Percentiles rank a stretch among this genome's conserved stretches.
Conservation (phyloP, 1,140 invertebrate genomes). For the Aradophagus sp. region DNA sequence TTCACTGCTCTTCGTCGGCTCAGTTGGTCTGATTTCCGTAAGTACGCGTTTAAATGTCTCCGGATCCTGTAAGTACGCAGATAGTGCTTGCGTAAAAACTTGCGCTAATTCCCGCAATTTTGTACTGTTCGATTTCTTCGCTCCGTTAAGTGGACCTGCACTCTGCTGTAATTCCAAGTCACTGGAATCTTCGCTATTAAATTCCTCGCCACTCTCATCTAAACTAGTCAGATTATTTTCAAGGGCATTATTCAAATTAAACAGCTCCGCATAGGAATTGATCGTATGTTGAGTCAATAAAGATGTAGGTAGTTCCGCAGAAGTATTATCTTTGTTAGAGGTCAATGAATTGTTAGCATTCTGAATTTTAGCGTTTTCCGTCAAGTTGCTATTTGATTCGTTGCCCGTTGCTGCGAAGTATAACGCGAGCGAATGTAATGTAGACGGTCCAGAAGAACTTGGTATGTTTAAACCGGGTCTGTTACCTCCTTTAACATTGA, state of each 20-base stretch:
- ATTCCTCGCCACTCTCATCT: slow-evolving; percentile 66
- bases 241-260: slow-evolving; percentile 70
- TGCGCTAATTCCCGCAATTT: slow-evolving; percentile 85
- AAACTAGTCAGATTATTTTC: slow-evolving; percentile 67
- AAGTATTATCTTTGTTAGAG: slow-evolving; percentile 43
- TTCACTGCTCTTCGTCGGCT: slow-evolving; percentile 77
- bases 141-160: slow-evolving; percentile 76
- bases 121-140: slow-evolving; percentile 73
- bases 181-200: slow-evolving; percentile 75
- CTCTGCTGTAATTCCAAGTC: slow-evolving; percentile 79
- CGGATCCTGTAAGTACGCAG: slow-evolving; percentile 87
- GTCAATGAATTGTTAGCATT: slow-evolving; percentile 11
- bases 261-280: slow-evolving; percentile 68
- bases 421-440: slow-evolving; percentile 83
- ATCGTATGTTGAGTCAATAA: slow-evolving; percentile 69
- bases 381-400: slow-evolving; percentile 75
- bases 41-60: slow-evolving; percentile 84
- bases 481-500: slow-evolving; percentile 50
- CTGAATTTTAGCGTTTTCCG: slow-evolving; percentile 59
- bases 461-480: slow-evolving; percentile 79
- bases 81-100: slow-evolving; percentile 87
- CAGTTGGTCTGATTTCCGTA: slow-evolving; percentile 84
- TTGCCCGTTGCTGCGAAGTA: slow-evolving; percentile 84
- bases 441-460: slow-evolving; percentile 82
- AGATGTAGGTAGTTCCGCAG: slow-evolving; percentile 63